Percentiles rank a stretch among this genome's conserved stretches.
Evolutionary conservation across 2,797 vertebrate species (phyloP).

Genomic region (Botia almorhae): DNA sequence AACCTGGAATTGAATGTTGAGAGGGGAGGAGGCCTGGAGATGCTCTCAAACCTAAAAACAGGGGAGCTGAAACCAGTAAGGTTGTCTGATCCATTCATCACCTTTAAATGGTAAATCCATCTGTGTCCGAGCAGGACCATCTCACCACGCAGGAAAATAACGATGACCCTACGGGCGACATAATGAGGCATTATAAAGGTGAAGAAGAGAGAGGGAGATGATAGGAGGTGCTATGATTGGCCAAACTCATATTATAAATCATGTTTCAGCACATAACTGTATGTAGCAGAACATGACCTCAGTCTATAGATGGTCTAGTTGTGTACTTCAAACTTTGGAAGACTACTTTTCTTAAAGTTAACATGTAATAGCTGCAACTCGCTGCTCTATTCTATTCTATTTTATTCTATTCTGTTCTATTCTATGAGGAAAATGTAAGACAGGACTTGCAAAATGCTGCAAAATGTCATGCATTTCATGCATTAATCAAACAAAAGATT

Average conservation of each 20-base stretch:
- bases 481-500: no score
- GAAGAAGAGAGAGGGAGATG: slow-evolving; percentile 33
- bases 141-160: slow-evolving; percentile 57
- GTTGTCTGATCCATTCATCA: slow-evolving; percentile 72
- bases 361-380: no score
- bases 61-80: slow-evolving; percentile 76
- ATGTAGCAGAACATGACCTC: background rate
- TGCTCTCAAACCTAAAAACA: slow-evolving; percentile 57
- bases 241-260: slow-evolving; percentile 7
- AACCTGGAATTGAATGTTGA: slow-evolving; percentile 65
- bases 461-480: no score
- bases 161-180: slow-evolving; percentile 55
- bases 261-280: background rate
- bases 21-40: background rate
- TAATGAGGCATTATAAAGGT: slow-evolving; percentile 48
- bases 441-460: no score
- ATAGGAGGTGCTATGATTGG: background rate
- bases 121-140: slow-evolving; percentile 56
- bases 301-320: background rate
- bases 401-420: no score
- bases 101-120: slow-evolving; percentile 78
- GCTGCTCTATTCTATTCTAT: no score
- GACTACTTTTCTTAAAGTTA: background rate
- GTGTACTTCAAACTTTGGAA: background rate
- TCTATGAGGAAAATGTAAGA: no score